These are phyloP conservation scores for Eumacrocentrus americanus DNA, from an alignment of 2,888 invertebrate genomes.

Conservation along the genomic window DNA sequence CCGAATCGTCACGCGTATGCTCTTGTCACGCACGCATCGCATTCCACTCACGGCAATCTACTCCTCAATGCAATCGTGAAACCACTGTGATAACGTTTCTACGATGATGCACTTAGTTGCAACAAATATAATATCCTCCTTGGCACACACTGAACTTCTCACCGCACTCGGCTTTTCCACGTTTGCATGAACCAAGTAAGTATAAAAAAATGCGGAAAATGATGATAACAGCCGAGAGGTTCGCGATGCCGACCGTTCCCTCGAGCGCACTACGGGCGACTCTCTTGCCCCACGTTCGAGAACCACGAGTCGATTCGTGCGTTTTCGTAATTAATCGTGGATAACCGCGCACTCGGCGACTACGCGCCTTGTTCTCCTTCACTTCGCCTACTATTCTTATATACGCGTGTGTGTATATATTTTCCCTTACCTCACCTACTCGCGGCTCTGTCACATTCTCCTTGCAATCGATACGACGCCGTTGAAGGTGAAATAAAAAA, in stretches of 20 bases:
- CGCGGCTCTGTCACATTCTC: too few species aligned
- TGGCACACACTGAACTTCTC: not conserved
- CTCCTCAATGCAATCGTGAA: not conserved
- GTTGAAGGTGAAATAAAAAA: too few species aligned
- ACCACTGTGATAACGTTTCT: not conserved
- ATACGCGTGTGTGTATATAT: too few species aligned
- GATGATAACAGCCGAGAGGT: conserved; percentile 25
- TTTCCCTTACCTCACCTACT: too few species aligned
- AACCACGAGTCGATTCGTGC: conserved; percentile 41
- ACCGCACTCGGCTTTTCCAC: not conserved
- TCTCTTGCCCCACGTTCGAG: conserved; percentile 38
- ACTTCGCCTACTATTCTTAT: too few species aligned
- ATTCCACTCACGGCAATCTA: not conserved
- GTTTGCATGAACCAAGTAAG: conserved; percentile 1
- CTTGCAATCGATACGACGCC: too few species aligned
- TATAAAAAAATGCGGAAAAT: not conserved
- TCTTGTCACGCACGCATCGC: not conserved
- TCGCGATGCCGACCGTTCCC: conserved; percentile 41
- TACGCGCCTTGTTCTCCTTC: conserved; percentile 11
- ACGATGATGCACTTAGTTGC: not conserved
- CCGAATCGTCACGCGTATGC: conserved; percentile 31
- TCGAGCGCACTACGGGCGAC: conserved; percentile 42
- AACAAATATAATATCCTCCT: not conserved
- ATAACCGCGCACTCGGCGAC: conserved; percentile 36
- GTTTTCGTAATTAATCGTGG: conserved; percentile 44